Percentiles rank a stretch among this genome's conserved stretches.
These are phyloP conservation scores for Microcebus lehilahytsara DNA, from an alignment of 2,113 vertebrate genomes.

Conservation along the genomic window DNA sequence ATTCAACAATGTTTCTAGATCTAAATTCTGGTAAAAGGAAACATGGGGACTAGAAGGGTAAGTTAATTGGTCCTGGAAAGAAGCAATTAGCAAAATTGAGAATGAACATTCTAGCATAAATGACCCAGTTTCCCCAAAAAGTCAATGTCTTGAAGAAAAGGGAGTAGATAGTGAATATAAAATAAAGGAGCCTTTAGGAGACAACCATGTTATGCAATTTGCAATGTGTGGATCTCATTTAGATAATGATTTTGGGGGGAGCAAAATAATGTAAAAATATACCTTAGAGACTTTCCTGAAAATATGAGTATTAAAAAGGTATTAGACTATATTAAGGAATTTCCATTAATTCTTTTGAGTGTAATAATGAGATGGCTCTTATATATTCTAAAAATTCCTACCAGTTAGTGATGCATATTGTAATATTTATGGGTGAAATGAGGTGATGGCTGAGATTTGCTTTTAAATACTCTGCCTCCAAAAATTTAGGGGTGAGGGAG, in stretches of 20 bases:
- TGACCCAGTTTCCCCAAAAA: neutral
- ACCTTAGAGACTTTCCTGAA: neutral
- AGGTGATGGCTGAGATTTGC: neutral
- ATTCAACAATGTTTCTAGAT: neutral
- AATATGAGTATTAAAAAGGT: neutral
- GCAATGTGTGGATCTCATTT: neutral
- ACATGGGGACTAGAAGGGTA: neutral
- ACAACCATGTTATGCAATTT: neutral
- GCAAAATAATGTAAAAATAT: neutral
- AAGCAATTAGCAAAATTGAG: neutral
- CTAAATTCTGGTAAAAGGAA: neutral
- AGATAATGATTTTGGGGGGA: neutral
- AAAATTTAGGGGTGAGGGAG: neutral
- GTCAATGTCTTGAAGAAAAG: neutral
- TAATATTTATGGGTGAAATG: neutral
- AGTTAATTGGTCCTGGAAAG: neutral
- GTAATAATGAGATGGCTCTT: neutral
- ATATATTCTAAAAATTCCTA: neutral
- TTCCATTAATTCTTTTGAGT: neutral
- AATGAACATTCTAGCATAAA: neutral
- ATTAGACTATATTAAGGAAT: neutral
- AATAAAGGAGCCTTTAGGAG: neutral
- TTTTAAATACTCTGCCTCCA: neutral
- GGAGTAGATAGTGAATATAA: neutral
- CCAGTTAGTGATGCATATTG: neutral